Evolutionary conservation across 2,113 vertebrate genomes (phyloP).

Genomic region (Polypterus bichir): DNA sequence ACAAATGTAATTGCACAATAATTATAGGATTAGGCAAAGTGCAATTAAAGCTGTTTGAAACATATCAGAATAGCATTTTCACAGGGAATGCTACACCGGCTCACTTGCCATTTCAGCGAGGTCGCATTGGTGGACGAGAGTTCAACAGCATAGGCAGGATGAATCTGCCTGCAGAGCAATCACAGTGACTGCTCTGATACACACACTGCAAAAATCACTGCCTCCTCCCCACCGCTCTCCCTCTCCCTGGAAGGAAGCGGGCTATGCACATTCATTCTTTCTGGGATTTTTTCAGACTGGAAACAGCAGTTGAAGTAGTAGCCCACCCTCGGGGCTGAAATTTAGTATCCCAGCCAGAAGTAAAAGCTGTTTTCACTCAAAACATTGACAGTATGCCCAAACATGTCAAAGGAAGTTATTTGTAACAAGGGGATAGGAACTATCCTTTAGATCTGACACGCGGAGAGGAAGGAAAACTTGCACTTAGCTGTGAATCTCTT

Average conservation of each 20-base stretch:
- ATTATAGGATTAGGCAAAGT: too few relatives aligned
- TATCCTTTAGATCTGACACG: slow-evolving; percentile 55
- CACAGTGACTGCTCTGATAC: too few relatives aligned
- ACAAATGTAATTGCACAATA: too few relatives aligned
- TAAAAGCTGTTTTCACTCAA: slow-evolving; percentile 59
- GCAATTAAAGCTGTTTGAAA: too few relatives aligned
- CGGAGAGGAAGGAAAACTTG: slow-evolving; percentile 28
- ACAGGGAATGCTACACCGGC: too few relatives aligned
- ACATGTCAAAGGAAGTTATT: slow-evolving; percentile 58
- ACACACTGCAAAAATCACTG: too few relatives aligned
- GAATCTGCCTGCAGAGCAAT: too few relatives aligned
- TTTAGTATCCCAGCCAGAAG: slow-evolving; percentile 49
- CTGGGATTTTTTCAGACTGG: slow-evolving; percentile 31
- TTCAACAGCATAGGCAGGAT: too few relatives aligned
- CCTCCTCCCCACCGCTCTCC: background rate
- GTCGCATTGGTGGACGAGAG: too few relatives aligned
- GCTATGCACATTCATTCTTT: slow-evolving; percentile 19
- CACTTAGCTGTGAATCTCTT: slow-evolving; percentile 30
- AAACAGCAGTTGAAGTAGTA: slow-evolving; percentile 50
- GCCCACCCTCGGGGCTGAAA: slow-evolving; percentile 58
- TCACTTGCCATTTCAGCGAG: too few relatives aligned
- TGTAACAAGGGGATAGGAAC: slow-evolving; percentile 48
- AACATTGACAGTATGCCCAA: slow-evolving; percentile 51
- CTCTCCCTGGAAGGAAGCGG: slow-evolving; percentile 22
- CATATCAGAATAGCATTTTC: too few relatives aligned